These are phyloP conservation scores for Tigriopus japonicus DNA, from an alignment of 1,140 invertebrate species.

Conservation along the genomic window DNA sequence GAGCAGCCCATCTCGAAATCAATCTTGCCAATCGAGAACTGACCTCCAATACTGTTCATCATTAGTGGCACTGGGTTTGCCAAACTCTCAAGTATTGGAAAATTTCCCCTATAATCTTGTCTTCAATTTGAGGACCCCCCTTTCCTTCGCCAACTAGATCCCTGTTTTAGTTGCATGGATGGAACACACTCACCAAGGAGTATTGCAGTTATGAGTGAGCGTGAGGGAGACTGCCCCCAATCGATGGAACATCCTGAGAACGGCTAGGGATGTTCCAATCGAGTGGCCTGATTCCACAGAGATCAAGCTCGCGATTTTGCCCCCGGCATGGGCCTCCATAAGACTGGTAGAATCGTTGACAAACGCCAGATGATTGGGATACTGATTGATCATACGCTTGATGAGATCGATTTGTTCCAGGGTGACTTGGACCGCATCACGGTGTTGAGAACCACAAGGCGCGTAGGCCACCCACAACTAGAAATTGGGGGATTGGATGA, in stretches of 20 bases:
- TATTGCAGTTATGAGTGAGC: conserved; percentile 64
- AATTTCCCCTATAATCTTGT: neutral
- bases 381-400: conserved; percentile 55
- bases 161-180: neutral
- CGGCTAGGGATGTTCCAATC: conserved; percentile 55
- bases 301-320: conserved; percentile 30
- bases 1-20: too few species aligned
- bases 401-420: conserved; percentile 73
- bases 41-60: neutral
- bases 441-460: conserved; percentile 57
- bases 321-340: conserved; percentile 22
- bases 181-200: conserved; percentile 43
- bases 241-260: conserved; percentile 58
- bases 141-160: neutral
- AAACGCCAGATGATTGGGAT: conserved; percentile 52
- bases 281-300: conserved; percentile 49
- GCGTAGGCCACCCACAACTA: conserved; percentile 78
- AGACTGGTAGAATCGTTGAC: conserved; percentile 41
- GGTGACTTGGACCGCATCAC: conserved; percentile 62
- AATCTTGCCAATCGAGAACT: neutral
- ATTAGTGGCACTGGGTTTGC: neutral
- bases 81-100: neutral
- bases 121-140: neutral
- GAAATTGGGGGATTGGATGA: neutral
- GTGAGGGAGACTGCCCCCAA: conserved; percentile 62